Evolutionary conservation across 2,113 vertebrate genomes (phyloP).

Genomic region (Macaca fascicularis): DNA sequence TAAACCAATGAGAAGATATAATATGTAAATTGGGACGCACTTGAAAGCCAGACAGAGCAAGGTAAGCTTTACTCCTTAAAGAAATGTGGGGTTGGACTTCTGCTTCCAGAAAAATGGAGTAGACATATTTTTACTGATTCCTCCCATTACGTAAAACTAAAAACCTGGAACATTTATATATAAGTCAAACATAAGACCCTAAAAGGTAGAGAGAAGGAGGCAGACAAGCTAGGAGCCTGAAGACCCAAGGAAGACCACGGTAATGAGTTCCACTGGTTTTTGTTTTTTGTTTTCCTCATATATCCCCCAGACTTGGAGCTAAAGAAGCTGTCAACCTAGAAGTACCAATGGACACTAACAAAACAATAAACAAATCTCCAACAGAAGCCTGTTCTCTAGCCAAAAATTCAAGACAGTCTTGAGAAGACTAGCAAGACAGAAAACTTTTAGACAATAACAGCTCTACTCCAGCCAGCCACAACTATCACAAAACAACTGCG

Average conservation of each 20-base stretch:
- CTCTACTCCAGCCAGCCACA: not conserved
- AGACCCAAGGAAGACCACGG: not conserved
- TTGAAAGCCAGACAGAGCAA: not conserved
- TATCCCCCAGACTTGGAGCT: not conserved
- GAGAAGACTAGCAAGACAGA: not conserved
- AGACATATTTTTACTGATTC: not conserved
- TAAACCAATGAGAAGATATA: not conserved
- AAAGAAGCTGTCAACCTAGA: not conserved
- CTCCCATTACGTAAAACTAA: not conserved
- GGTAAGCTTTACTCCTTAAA: not conserved
- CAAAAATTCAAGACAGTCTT: not conserved
- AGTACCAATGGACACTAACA: not conserved
- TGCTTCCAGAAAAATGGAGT: not conserved
- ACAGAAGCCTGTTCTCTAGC: not conserved
- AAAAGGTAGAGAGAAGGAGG: not conserved
- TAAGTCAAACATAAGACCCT: not conserved
- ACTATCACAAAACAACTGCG: not conserved
- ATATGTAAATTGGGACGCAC: not conserved
- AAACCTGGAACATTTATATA: not conserved
- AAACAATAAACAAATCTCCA: not conserved
- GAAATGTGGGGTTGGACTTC: not conserved
- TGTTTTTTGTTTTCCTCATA: not conserved
- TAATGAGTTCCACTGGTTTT: not conserved
- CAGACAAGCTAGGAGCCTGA: not conserved
- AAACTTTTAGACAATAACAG: not conserved